Percentiles rank a stretch among this genome's conserved stretches.
Evolutionary conservation across 2,113 vertebrate genomes (phyloP).

Genomic region (Lipotes vexillifer): DNA sequence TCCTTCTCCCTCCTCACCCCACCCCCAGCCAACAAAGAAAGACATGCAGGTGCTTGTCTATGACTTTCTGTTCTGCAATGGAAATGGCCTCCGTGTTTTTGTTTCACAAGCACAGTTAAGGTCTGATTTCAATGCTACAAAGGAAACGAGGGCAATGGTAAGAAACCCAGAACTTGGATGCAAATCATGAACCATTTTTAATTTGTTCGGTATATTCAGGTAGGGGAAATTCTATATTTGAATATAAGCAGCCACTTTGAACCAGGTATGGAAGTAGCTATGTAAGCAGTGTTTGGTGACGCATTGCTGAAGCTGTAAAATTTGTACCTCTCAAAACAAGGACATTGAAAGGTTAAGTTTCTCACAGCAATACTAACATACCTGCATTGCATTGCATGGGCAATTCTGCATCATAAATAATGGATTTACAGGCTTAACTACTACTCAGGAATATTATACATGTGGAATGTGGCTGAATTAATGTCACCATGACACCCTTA

Average conservation of each 20-base stretch:
- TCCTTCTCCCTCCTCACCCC: background rate
- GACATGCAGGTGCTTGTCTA: conserved; percentile 32
- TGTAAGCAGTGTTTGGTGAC: conserved; percentile 7
- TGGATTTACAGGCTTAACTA: conserved; percentile 60
- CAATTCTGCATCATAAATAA: conserved; percentile 62
- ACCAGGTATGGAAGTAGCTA: background rate
- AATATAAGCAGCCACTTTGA: conserved; percentile 49
- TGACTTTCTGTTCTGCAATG: conserved; percentile 64
- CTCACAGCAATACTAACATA: conserved; percentile 34
- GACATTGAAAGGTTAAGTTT: conserved; percentile 49
- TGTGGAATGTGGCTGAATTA: conserved; percentile 57
- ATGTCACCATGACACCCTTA: conserved; percentile 52
- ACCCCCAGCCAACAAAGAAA: background rate
- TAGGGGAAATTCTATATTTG: conserved; percentile 53
- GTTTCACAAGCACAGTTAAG: conserved; percentile 50
- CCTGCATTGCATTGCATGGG: background rate
- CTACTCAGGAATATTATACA: conserved; percentile 41
- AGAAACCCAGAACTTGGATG: conserved; percentile 55
- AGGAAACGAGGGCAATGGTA: conserved; percentile 27
- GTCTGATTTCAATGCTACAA: conserved; percentile 22
- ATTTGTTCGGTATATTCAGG: conserved; percentile 37
- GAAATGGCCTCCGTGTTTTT: conserved; percentile 38
- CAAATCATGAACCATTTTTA: conserved; percentile 69
- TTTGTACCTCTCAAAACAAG: conserved; percentile 37
- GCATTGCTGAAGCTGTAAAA: background rate